Percentiles rank a stretch among this genome's conserved stretches.
Evolutionary conservation across 2,888 invertebrate species (phyloP).

Genomic region (Heliothis peltigera): DNA sequence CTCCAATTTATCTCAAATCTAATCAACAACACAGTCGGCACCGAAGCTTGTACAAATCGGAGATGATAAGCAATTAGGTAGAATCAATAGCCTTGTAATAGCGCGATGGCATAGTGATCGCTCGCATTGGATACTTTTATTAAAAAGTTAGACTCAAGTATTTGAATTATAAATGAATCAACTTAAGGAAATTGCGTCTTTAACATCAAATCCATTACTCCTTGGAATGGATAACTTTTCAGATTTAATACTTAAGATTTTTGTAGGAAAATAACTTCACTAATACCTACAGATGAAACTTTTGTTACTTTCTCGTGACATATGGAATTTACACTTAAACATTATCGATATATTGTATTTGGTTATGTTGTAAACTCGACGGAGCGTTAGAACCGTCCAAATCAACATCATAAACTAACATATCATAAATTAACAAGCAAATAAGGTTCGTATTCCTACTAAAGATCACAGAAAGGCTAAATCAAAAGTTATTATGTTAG

Average conservation of each 20-base stretch:
- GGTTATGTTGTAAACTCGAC: too few relatives aligned
- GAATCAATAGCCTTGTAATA: conserved; percentile 25
- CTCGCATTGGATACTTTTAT: conserved; percentile 40
- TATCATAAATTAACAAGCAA: too few relatives aligned
- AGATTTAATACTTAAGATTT: conserved; percentile 35
- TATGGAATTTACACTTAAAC: conserved; percentile 21
- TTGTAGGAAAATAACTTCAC: too few relatives aligned
- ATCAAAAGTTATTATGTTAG: conserved; percentile 36
- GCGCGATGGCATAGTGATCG: conserved; percentile 16
- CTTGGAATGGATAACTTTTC: conserved; percentile 46
- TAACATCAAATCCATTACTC: conserved; percentile 55
- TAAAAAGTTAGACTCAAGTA: conserved; percentile 44
- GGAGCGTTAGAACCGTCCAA: too few relatives aligned
- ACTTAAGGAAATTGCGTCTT: conserved; percentile 50
- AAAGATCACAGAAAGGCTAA: conserved; percentile 32
- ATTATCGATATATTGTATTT: too few relatives aligned
- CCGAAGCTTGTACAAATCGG: not conserved
- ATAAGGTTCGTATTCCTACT: not conserved
- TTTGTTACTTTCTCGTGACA: conserved; percentile 3
- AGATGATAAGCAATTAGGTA: conserved; percentile 2
- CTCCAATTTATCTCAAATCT: conserved; percentile 17
- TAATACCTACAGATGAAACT: conserved; percentile 16
- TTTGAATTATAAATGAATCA: conserved; percentile 57
- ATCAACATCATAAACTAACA: too few relatives aligned
- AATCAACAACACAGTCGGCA: conserved; percentile 1